Evolutionary conservation across 2,888 invertebrate species (phyloP).

Genomic region (Ichneumoninae sp.): DNA sequence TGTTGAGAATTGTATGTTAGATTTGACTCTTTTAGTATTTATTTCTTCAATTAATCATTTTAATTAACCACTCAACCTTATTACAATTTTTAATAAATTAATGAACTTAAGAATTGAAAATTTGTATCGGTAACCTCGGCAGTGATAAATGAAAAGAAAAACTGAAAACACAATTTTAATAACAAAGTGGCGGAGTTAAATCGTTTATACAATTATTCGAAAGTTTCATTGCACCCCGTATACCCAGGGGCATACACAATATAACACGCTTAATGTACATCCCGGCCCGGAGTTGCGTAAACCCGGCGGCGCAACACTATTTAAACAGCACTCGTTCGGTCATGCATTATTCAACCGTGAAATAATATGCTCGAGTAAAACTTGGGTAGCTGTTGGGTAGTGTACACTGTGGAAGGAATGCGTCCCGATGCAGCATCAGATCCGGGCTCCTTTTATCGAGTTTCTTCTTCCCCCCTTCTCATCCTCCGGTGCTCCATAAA

Average conservation of each 20-base stretch:
- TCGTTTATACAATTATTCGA: background rate
- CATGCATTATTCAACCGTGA: slow-evolving; percentile 59
- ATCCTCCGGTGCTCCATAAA: slow-evolving; percentile 29
- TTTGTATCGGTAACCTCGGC: background rate
- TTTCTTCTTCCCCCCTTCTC: slow-evolving; percentile 29
- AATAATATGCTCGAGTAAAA: slow-evolving; percentile 60
- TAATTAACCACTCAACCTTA: background rate
- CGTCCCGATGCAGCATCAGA: slow-evolving; percentile 39
- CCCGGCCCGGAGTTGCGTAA: slow-evolving; percentile 29
- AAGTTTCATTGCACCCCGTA: background rate
- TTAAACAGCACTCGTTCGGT: slow-evolving; percentile 52
- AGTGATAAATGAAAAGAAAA: background rate
- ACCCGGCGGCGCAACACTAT: slow-evolving; percentile 39
- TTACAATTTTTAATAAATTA: background rate
- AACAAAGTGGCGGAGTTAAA: background rate
- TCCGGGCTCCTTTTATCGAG: slow-evolving; percentile 45
- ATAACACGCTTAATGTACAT: slow-evolving; percentile 20
- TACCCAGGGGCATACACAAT: slow-evolving; percentile 6
- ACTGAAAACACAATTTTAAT: background rate
- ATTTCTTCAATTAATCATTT: background rate
- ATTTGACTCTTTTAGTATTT: background rate
- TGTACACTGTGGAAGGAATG: slow-evolving; percentile 37
- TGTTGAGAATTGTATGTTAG: background rate
- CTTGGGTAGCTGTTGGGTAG: slow-evolving; percentile 13
- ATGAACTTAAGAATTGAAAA: background rate